These are phyloP conservation scores for Zaprionus capensis DNA, from an alignment of 1,140 invertebrate genomes.

Conservation along the genomic window DNA sequence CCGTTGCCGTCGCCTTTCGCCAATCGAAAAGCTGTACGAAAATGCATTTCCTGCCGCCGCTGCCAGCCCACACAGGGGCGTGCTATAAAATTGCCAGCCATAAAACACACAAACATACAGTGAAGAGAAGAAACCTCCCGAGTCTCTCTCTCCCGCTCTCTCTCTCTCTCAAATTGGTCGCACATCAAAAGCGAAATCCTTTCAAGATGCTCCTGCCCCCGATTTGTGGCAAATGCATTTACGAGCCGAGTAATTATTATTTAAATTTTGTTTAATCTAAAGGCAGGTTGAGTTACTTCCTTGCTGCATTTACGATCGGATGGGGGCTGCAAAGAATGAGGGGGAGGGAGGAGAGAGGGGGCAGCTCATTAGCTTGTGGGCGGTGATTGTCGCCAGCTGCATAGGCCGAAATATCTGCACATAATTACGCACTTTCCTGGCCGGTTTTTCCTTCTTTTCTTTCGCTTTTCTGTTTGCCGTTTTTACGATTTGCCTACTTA, in stretches of 20 bases:
- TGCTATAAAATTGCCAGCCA: slow-evolving; percentile 54
- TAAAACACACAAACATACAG: background rate
- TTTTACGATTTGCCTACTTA: slow-evolving; percentile 80
- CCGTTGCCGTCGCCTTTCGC: slow-evolving; percentile 15
- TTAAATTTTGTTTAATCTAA: slow-evolving; percentile 73
- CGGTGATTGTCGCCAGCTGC: slow-evolving; percentile 59
- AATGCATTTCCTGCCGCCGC: slow-evolving; percentile 45
- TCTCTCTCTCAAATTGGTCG: slow-evolving; percentile 57
- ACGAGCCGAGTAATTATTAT: slow-evolving; percentile 66
- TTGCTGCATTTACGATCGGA: background rate
- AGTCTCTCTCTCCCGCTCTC: background rate
- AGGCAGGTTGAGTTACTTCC: slow-evolving; percentile 25
- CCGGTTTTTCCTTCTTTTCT: slow-evolving; percentile 27
- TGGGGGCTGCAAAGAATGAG: background rate
- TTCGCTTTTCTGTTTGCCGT: slow-evolving; percentile 26
- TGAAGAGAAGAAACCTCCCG: slow-evolving; percentile 30
- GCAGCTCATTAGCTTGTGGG: slow-evolving; percentile 53
- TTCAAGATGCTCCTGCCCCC: slow-evolving; percentile 59
- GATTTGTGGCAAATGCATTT: slow-evolving; percentile 52
- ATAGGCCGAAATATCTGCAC: slow-evolving; percentile 45
- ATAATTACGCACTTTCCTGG: slow-evolving; percentile 69
- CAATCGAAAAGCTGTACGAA: slow-evolving; percentile 7
- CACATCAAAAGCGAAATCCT: slow-evolving; percentile 77
- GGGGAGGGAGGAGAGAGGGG: background rate
- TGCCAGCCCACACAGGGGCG: slow-evolving; percentile 13